phyloP scores from a whole-genome alignment of 2,888 invertebrate genomes.

The Belgica antarctica region DNA sequence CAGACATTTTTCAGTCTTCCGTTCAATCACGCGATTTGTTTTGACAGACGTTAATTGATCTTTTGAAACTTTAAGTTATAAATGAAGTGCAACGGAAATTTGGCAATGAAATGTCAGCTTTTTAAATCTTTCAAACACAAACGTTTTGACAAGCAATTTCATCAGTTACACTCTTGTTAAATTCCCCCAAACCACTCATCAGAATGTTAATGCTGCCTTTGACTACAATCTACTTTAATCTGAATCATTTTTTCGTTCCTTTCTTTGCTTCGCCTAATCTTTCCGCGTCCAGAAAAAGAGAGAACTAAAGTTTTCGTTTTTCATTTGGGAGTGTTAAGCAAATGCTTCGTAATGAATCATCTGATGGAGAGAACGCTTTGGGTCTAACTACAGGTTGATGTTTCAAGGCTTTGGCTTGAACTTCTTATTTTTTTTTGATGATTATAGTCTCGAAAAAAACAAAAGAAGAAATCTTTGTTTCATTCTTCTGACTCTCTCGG shows the following conservation, averaged over 20 bases:
- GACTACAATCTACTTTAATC: constrained; percentile 19
- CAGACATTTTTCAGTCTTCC: no score
- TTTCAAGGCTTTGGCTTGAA: neutral
- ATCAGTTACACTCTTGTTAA: no score
- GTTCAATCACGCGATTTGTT: no score
- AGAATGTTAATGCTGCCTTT: constrained; percentile 6
- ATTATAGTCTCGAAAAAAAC: constrained; percentile 14
- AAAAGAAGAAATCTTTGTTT: constrained; percentile 3
- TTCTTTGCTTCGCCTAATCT: neutral
- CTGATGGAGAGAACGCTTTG: neutral
- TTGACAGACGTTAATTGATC: no score
- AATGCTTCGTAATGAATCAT: constrained; percentile 4
- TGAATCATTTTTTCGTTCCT: neutral
- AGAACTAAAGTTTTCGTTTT: no score
- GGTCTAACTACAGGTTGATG: neutral
- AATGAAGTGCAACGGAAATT: no score
- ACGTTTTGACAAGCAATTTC: no score
- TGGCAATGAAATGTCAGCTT: no score
- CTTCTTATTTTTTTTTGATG: neutral
- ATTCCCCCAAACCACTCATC: no score
- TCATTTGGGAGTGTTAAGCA: constrained; percentile 14
- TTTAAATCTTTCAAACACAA: no score
- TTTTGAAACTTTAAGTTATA: no score
- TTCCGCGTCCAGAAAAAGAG: neutral
- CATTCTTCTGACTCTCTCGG: neutral